Percentiles rank a stretch among this genome's conserved stretches.
phyloP scores from a whole-genome alignment of 1,140 invertebrate species.

The Drosophila dunni region DNA sequence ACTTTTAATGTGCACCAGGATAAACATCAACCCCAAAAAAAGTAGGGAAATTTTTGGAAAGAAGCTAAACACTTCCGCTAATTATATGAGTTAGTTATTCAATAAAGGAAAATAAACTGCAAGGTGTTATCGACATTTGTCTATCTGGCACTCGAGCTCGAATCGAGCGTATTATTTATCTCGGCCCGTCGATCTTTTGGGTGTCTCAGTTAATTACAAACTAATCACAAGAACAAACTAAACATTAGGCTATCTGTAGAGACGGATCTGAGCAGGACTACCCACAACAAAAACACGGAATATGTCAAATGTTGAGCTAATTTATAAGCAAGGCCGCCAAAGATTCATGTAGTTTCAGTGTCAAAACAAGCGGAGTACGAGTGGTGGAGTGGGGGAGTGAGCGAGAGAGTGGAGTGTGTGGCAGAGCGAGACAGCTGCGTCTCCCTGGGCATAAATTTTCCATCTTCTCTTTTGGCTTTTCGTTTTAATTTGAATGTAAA shows the following conservation, averaged over 20 bases:
- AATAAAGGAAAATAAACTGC: constrained; percentile 33
- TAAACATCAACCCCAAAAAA: constrained; percentile 52
- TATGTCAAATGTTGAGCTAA: constrained; percentile 69
- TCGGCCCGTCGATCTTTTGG: constrained; percentile 6
- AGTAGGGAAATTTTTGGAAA: neutral
- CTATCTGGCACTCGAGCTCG: constrained; percentile 62
- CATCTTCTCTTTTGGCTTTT: constrained; percentile 64
- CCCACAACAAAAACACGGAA: constrained; percentile 33
- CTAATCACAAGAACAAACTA: constrained; percentile 77
- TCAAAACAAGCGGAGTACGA: constrained; percentile 68
- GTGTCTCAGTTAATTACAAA: constrained; percentile 75
- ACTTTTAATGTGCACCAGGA: constrained; percentile 61
- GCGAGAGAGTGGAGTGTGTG: constrained; percentile 3
- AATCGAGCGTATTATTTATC: constrained; percentile 37
- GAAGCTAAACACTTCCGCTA: constrained; percentile 53
- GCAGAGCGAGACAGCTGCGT: neutral
- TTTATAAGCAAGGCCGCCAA: constrained; percentile 71
- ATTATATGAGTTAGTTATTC: constrained; percentile 65
- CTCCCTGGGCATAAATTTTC: constrained; percentile 76
- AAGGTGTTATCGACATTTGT: constrained; percentile 78
- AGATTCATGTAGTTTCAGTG: constrained; percentile 73
- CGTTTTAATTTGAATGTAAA: constrained; percentile 83
- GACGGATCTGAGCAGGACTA: constrained; percentile 64
- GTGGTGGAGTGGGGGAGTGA: constrained; percentile 1
- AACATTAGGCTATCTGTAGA: constrained; percentile 71